Evolutionary conservation across 2,888 invertebrate species (phyloP).

Genomic region (Polymixis lichenea): DNA sequence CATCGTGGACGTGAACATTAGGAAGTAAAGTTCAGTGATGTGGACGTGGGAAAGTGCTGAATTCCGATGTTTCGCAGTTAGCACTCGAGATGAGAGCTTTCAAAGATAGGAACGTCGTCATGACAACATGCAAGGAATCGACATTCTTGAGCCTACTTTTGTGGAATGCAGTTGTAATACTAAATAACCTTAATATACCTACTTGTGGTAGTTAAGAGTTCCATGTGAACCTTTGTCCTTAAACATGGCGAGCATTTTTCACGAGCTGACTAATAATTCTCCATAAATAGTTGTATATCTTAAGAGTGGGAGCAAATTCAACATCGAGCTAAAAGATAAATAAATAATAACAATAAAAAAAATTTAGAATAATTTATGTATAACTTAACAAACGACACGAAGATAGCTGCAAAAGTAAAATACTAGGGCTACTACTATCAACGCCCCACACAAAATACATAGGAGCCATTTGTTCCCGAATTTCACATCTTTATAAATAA

Average conservation of each 20-base stretch:
- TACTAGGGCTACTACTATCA: too few relatives aligned
- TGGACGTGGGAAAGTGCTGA: constrained; percentile 61
- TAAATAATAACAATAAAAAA: too few relatives aligned
- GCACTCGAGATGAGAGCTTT: constrained; percentile 41
- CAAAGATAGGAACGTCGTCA: constrained; percentile 6
- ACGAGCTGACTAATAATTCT: not conserved
- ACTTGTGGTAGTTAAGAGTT: too few relatives aligned
- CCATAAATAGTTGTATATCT: not conserved
- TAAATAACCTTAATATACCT: too few relatives aligned
- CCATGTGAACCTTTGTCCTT: not conserved
- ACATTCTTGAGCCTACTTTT: constrained; percentile 15
- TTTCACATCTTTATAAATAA: too few relatives aligned
- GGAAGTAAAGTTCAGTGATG: constrained; percentile 56
- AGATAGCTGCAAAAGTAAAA: too few relatives aligned
- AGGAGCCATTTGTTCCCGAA: too few relatives aligned
- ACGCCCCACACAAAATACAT: too few relatives aligned
- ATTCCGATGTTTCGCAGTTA: constrained; percentile 44
- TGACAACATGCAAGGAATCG: constrained; percentile 13
- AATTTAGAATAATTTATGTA: too few relatives aligned
- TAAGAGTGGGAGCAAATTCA: not conserved
- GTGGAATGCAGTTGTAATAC: constrained; percentile 6
- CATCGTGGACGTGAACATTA: constrained; percentile 56
- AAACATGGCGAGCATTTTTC: not conserved
- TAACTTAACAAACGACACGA: too few relatives aligned
- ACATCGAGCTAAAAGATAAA: not conserved